Evolutionary conservation across 2,888 invertebrate genomes (phyloP).

Genomic region (Orthosia gothica): DNA sequence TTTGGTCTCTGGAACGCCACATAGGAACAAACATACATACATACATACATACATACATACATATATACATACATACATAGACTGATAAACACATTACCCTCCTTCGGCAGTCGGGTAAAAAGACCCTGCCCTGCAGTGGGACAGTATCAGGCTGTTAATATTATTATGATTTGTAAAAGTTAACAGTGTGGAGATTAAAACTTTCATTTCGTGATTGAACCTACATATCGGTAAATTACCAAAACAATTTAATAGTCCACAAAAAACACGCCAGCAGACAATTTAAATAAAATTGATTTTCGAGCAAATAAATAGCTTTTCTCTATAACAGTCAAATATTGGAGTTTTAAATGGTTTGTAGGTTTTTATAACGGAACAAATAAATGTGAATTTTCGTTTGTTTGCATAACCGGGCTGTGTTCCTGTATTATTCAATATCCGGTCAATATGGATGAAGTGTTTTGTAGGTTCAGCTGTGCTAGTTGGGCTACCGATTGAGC

Average conservation of each 20-base stretch:
- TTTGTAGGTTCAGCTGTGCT: background rate
- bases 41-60: no score
- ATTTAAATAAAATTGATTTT: background rate
- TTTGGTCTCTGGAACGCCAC: no score
- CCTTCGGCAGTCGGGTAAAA: no score
- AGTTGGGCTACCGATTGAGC: background rate
- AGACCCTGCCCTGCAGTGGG: no score
- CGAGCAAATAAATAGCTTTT: constrained; percentile 14
- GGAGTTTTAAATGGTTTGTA: constrained; percentile 18
- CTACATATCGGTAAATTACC: background rate
- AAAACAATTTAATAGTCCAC: background rate
- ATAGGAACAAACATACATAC: no score
- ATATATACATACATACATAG: no score
- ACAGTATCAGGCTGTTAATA: no score
- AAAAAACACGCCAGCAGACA: background rate
- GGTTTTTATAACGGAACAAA: constrained; percentile 22
- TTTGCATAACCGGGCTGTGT: constrained; percentile 21
- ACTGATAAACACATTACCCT: no score
- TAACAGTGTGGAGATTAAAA: no score
- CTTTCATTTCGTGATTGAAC: background rate
- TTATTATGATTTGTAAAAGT: no score
- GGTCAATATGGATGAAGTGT: background rate
- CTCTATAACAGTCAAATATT: constrained; percentile 24
- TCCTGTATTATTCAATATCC: constrained; percentile 18
- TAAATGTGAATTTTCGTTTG: constrained; percentile 19